Base-by-base conservation (phyloP, 2,888 invertebrate genomes). In the Pilophorus perplexus region DNA sequence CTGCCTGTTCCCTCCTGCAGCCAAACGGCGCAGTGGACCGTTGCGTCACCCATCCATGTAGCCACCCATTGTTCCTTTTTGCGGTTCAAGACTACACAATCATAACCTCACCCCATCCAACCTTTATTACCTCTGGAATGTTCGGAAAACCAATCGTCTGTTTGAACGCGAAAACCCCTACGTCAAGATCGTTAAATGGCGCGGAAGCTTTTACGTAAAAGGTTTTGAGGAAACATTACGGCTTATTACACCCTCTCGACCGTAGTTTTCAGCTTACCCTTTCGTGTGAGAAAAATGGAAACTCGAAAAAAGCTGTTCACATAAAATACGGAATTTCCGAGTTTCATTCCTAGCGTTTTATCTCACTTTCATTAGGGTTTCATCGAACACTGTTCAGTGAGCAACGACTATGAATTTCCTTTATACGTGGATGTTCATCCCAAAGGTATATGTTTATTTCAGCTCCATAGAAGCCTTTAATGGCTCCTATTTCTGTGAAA, bases 171-270 rank as follows among this genome's bases (percentile, higher is more conserved):
- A 22, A 28, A 38, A 25, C 3, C n/a, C 20, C 38, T 16, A 12
- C 18, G 14, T 38, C 55, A 20, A 38, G 22, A 38, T 55, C 38
- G 55, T 38, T 38, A 37, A 55, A 55, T 55, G 10, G 55, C 18
- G 4, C 38, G 37, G 20, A 55, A 55, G 55, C 55, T 55, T 55
- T 55, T 22, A 37, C 38, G n/a, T 55, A 55, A 55, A 55, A 20
- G 55, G 55, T 38, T 55, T 18, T 55, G 28, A 28, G 8, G 52
- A 28, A 28, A 52, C 28, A n/a, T 52, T 52, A 52, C 52, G 14
- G 52, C 28, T 52, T 52, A 52, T 16, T 28, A 28, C 28, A 33
- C 12, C 33, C 12, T 33, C 12, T 12, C 33, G 12, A 33, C 33
- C 12, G n/a, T n/a, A n/a, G n/a, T n/a, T n/a, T n/a, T n/a, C n/a